Evolutionary conservation across 2,888 invertebrate genomes (phyloP).

Genomic region (Desoria tigrina): DNA sequence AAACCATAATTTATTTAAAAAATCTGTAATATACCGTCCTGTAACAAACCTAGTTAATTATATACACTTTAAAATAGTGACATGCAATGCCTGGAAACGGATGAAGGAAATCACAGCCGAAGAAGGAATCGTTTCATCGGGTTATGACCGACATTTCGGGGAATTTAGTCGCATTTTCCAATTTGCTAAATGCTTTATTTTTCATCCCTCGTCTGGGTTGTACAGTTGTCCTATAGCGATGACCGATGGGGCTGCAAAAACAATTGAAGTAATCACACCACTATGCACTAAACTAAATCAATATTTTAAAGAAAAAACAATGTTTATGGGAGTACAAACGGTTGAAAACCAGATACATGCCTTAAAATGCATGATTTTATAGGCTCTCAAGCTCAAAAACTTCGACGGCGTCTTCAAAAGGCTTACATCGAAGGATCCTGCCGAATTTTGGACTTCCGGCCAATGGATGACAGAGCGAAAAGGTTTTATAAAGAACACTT

Average conservation of each 20-base stretch:
- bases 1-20: constrained; percentile 5
- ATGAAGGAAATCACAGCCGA: constrained; percentile 61
- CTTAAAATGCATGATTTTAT: constrained; percentile 19
- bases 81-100: constrained; percentile 61
- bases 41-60: neutral
- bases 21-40: too few species aligned
- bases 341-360: too few species aligned
- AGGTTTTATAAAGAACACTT: constrained; percentile 52
- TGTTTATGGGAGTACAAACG: too few species aligned
- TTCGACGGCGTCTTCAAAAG: constrained; percentile 53
- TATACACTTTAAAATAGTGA: constrained; percentile 53
- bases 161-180: constrained; percentile 59
- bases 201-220: constrained; percentile 61
- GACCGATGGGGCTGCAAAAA: constrained; percentile 64
- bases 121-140: constrained; percentile 61
- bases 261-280: constrained; percentile 56
- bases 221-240: constrained; percentile 64
- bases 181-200: constrained; percentile 61
- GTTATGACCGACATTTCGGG: constrained; percentile 58
- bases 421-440: constrained; percentile 58
- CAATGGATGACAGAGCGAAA: constrained; percentile 65
- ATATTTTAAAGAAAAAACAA: neutral
- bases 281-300: neutral
- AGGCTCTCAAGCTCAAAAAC: constrained; percentile 44
- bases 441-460: constrained; percentile 62